These are phyloP conservation scores for Trichogramma evanescens DNA, from an alignment of 2,888 invertebrate genomes.

Conservation along the genomic window DNA sequence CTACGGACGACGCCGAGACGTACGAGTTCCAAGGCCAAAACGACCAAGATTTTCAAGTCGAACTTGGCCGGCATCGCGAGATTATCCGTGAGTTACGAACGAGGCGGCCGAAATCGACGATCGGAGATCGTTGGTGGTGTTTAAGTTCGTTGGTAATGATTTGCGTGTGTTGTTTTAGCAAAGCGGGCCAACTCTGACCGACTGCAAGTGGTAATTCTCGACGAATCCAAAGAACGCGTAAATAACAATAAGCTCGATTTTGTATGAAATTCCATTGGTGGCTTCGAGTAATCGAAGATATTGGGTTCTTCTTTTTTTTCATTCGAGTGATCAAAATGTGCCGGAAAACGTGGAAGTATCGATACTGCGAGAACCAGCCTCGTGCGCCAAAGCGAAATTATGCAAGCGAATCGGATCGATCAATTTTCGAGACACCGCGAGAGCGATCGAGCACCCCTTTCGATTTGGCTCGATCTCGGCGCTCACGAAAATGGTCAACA, in stretches of 20 bases:
- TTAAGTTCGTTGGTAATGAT: too few relatives aligned
- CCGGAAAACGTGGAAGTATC: constrained; percentile 7
- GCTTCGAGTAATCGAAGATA: not conserved
- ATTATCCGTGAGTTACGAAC: not conserved
- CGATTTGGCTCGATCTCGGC: constrained; percentile 10
- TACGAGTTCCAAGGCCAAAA: not conserved
- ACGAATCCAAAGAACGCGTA: constrained; percentile 8
- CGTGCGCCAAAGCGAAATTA: constrained; percentile 3
- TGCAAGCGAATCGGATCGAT: constrained; percentile 1
- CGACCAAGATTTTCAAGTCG: not conserved
- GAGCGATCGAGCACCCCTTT: constrained; percentile 2
- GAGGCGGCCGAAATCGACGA: too few relatives aligned
- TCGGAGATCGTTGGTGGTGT: too few relatives aligned
- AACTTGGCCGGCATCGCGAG: constrained; percentile 9
- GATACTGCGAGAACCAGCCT: constrained; percentile 12
- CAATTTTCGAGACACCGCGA: not conserved
- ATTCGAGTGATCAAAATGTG: not conserved
- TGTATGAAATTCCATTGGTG: too few relatives aligned
- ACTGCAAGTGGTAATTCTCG: constrained; percentile 6
- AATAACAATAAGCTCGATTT: not conserved
- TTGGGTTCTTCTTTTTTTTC: not conserved
- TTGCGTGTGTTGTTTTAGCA: too few relatives aligned
- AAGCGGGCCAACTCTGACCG: not conserved
- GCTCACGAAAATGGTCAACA: not conserved
- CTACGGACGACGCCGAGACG: not conserved